Conservation (phyloP, 1,140 invertebrate genomes). For the Lycorma delicatula region DNA sequence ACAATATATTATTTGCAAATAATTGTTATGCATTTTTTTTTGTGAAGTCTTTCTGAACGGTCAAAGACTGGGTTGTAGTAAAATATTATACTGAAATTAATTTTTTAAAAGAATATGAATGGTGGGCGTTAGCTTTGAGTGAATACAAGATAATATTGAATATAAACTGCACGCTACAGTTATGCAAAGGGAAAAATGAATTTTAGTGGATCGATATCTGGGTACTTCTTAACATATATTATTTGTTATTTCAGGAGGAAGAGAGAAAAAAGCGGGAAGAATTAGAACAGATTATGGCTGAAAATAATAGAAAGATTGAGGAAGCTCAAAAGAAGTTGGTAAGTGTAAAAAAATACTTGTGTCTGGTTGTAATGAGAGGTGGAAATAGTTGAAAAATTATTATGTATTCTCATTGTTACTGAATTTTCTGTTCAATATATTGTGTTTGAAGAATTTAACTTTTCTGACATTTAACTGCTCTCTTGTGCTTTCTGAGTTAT, state of each 20-base stretch:
- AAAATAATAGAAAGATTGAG: constrained; percentile 96
- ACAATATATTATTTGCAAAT: no score
- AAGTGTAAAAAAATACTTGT: constrained; percentile 36
- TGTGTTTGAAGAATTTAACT: constrained; percentile 14
- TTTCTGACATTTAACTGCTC: no score
- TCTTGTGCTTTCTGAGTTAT: no score
- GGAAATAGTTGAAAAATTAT: not conserved
- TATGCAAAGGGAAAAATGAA: no score
- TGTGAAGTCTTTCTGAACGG: no score
- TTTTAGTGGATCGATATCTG: not conserved
- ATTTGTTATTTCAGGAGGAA: constrained; percentile 74
- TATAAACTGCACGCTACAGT: no score
- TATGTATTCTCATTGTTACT: not conserved
- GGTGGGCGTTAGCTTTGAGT: no score
- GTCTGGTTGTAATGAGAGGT: not conserved
- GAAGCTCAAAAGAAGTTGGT: constrained; percentile 94
- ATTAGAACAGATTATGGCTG: constrained; percentile 90
- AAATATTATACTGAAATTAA: no score
- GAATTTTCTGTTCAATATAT: constrained; percentile 7
- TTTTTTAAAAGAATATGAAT: no score
- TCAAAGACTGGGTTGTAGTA: no score
- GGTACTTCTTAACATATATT: constrained; percentile 12
- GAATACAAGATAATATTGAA: no score
- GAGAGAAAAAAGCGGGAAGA: constrained; percentile 89
- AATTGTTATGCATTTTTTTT: no score